Base-by-base conservation (phyloP, 2,888 invertebrate species). In the Lissocephala sabroskyi region DNA sequence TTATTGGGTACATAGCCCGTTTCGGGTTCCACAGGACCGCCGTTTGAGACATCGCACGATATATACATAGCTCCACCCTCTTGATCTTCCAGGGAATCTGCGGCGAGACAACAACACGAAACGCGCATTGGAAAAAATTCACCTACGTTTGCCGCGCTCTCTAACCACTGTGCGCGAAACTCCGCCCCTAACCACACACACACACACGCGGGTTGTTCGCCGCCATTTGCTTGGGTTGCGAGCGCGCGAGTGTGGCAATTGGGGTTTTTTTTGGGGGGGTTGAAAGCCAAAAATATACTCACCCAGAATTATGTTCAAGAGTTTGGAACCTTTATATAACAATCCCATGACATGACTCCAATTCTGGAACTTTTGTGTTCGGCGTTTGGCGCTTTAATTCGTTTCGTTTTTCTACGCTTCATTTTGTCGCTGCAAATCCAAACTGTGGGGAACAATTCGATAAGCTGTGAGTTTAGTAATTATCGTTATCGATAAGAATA, bases 21-120 rank as follows among this genome's bases (percentile, higher is more conserved):
- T 79, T 85, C 85, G 66, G 84, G 82, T 80, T 85, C 85, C 83
- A 84, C 81, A 79, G 84, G 81, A 83, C 82, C 81, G 67, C 82
- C 83, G 77, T 84, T 84, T 80, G 85, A 82, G 80, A 84, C 85
- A 80, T 84, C 85, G 79, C 85, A 85, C 80, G 85, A 83, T 82
- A 85, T 85, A 81, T 85, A 85, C 85, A 85, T 85, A 82, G 85
- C 85, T 85, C 85, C 85, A 85, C 85, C 85, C 84, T 84, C 85
- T 82, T 83, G 82, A 80, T 83, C 83, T 83, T 83, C 84, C 82
- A 84, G 83, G 81, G 84, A 84, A 84, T 84, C 84, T 84, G 79
- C 65, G 74, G 77, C 73, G 61, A 45, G 49, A 37, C 40, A 18
- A 33, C 45, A 40, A 55, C 5, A 40, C 13, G 37, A 30, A 23